A percentile compares a stretch with the other conserved stretches of the same genome.
These are phyloP conservation scores for Amaurobius ferox DNA, from an alignment of 2,888 invertebrate genomes.

Conservation along the genomic window DNA sequence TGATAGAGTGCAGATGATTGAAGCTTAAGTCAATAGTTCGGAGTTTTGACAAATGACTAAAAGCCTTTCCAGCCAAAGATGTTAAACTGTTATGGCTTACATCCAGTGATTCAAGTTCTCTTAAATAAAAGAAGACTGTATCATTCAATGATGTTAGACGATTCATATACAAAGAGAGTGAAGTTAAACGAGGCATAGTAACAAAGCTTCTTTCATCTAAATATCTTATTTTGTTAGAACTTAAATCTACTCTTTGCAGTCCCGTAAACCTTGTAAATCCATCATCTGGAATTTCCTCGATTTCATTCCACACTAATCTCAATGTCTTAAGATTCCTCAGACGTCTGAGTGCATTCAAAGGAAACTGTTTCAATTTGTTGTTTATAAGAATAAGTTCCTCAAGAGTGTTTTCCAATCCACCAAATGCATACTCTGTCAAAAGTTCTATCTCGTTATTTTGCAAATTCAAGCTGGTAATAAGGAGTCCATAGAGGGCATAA, in stretches of 20 bases:
- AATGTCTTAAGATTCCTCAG: conserved; percentile 83
- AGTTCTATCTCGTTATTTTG: conserved; percentile 88
- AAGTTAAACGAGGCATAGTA: conserved; percentile 86
- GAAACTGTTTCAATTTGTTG: conserved; percentile 89
- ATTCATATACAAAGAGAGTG: conserved; percentile 89
- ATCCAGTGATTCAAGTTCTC: conserved; percentile 88
- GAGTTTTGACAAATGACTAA: conserved; percentile 86
- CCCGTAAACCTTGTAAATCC: conserved; percentile 84
- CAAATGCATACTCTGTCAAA: conserved; percentile 90
- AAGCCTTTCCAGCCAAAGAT: conserved; percentile 85
- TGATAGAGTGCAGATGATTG: conserved; percentile 90
- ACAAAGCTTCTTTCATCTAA: conserved; percentile 87
- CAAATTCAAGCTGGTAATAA: conserved; percentile 87
- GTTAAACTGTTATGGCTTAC: conserved; percentile 89
- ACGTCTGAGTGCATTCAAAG: conserved; percentile 87
- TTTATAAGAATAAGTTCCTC: conserved; percentile 91
- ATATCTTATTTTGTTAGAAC: conserved; percentile 88
- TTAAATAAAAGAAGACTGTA: conserved; percentile 84
- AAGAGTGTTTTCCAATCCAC: conserved; percentile 86
- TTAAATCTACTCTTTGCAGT: conserved; percentile 87
- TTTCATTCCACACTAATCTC: conserved; percentile 88
- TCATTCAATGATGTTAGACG: conserved; percentile 87
- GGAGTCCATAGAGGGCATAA: conserved; percentile 92
- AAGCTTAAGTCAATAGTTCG: conserved; percentile 90
- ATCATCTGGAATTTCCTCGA: conserved; percentile 83